Conservation (phyloP, 2,113 vertebrate species). For the Pangasianodon gigas region DNA sequence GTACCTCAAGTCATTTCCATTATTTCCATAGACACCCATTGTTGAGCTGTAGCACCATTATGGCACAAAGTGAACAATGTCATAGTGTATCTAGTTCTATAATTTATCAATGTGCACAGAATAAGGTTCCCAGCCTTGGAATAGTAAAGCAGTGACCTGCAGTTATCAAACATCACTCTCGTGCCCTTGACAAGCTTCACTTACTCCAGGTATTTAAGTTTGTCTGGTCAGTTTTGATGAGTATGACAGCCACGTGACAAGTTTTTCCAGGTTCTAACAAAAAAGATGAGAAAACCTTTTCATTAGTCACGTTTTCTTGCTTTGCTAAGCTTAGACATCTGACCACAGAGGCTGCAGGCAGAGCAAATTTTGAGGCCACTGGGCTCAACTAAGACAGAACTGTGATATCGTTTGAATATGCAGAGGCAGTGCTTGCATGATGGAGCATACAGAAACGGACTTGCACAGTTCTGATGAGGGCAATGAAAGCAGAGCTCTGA, state of each 20-base stretch:
- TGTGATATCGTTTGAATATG: slow-evolving; percentile 3
- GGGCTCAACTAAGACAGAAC: not conserved
- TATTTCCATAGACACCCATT: not conserved
- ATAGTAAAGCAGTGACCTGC: not conserved
- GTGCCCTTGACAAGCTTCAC: not conserved
- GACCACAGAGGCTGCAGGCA: not conserved
- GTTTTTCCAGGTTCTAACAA: not conserved
- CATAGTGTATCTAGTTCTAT: not conserved
- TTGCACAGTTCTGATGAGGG: slow-evolving; percentile 7
- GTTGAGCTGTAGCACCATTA: not conserved
- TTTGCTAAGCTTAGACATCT: not conserved
- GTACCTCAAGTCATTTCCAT: not conserved
- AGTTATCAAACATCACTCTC: not conserved
- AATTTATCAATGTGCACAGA: not conserved
- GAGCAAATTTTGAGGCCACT: not conserved
- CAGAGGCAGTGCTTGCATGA: slow-evolving; percentile 1
- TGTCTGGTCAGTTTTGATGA: not conserved
- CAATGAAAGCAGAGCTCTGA: slow-evolving; percentile 15
- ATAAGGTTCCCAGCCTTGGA: not conserved
- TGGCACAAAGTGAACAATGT: not conserved
- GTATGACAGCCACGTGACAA: not conserved
- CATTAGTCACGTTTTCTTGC: not conserved
- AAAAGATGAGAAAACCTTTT: not conserved
- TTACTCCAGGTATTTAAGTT: not conserved
- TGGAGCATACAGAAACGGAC: slow-evolving; percentile 7